These are phyloP conservation scores for Glareola pratincola DNA, from an alignment of 2,113 vertebrate genomes.

Conservation along the genomic window DNA sequence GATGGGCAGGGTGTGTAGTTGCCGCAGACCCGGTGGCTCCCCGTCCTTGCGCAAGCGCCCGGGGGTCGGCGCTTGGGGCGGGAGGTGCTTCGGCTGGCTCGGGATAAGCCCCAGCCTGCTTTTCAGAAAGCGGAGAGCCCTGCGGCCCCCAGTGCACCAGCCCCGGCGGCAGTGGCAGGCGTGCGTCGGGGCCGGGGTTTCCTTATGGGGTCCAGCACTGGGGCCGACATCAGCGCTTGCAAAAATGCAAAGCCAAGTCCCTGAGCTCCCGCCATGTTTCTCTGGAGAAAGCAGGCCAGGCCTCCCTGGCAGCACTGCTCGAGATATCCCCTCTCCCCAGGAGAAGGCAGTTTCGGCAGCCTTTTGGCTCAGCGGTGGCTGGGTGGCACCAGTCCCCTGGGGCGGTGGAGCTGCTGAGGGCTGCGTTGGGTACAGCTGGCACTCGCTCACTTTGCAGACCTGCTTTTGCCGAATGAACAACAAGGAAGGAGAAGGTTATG, in stretches of 20 bases:
- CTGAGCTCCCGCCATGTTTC: fast-evolving
- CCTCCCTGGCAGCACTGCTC: neutral
- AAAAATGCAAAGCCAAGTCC: neutral
- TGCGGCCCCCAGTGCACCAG: neutral
- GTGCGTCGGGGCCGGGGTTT: fast-evolving
- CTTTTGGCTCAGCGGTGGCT: neutral
- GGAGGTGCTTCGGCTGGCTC: neutral
- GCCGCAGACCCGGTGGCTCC: neutral
- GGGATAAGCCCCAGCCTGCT: neutral
- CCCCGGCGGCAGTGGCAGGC: fast-evolving
- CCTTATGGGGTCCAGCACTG: neutral
- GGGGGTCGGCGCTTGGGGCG: neutral
- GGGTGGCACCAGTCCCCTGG: fast-evolving
- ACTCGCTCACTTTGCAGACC: neutral
- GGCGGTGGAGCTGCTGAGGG: neutral
- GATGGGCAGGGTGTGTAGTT: fast-evolving
- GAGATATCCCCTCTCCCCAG: neutral
- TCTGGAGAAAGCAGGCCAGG: neutral
- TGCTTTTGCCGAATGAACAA: neutral
- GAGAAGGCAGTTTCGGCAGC: neutral
- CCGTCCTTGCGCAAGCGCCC: neutral
- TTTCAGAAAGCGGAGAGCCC: neutral
- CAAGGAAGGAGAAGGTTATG: neutral
- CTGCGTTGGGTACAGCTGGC: fast-evolving
- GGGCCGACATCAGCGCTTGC: neutral